These are phyloP conservation scores for Colaptes auratus DNA, from an alignment of 2,113 vertebrate genomes.

Conservation along the genomic window DNA sequence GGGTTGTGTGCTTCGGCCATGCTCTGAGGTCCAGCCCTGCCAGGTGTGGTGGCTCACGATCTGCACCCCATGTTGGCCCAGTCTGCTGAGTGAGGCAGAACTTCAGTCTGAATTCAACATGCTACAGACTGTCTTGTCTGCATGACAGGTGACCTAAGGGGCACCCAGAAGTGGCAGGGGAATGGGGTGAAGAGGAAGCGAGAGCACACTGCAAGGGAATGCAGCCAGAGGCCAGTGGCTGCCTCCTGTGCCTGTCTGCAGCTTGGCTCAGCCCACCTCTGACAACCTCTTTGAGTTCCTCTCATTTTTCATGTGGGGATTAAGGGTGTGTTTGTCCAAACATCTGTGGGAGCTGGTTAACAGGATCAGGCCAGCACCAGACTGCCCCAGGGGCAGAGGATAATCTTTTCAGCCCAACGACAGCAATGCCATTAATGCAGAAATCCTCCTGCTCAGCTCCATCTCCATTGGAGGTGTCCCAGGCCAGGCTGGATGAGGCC, in stretches of 20 bases:
- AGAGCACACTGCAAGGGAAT: neutral
- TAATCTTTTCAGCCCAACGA: neutral
- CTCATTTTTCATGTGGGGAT: neutral
- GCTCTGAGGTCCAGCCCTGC: neutral
- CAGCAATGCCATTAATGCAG: neutral
- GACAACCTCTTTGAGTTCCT: neutral
- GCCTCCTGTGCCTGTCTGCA: neutral
- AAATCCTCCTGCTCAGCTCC: neutral
- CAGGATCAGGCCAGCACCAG: conserved; percentile 24
- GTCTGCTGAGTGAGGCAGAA: neutral
- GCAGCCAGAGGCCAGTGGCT: neutral
- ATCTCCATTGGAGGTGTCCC: neutral
- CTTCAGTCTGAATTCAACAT: neutral
- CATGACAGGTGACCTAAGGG: neutral
- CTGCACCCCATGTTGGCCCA: neutral
- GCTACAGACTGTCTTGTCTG: neutral
- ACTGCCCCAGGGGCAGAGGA: neutral
- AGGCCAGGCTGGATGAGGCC: too few relatives aligned
- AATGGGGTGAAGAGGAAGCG: neutral
- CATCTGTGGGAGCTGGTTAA: neutral
- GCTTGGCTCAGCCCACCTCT: neutral
- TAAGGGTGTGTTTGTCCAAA: neutral
- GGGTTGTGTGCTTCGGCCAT: neutral
- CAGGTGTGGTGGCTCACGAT: neutral
- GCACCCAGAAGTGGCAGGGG: neutral